These are phyloP conservation scores for Silurus meridionalis DNA, from an alignment of 2,113 vertebrate species.

Conservation along the genomic window DNA sequence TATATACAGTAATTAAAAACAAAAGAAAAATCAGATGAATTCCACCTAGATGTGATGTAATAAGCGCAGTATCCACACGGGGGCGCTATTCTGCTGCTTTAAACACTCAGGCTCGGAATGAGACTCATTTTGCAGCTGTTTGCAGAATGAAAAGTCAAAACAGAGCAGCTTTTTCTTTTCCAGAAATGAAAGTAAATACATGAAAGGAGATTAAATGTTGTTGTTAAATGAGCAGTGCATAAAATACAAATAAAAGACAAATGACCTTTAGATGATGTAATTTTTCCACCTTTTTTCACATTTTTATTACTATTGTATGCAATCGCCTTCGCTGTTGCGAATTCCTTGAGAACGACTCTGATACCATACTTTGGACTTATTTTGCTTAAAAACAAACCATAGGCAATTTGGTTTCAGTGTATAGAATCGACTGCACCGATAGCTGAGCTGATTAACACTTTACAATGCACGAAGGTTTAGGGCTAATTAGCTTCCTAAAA, in stretches of 20 bases:
- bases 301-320: neutral
- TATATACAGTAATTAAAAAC: neutral
- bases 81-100: constrained; percentile 59
- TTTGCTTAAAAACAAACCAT: neutral
- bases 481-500: too few relatives aligned
- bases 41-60: neutral
- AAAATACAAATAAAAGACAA: neutral
- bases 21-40: neutral
- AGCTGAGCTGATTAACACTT: too few relatives aligned
- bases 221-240: neutral
- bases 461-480: too few relatives aligned
- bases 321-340: too few relatives aligned
- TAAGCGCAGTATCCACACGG: neutral
- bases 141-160: neutral
- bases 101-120: constrained; percentile 63
- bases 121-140: neutral
- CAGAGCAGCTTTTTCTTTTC: too few relatives aligned
- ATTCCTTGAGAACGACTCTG: too few relatives aligned
- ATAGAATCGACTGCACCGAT: too few relatives aligned
- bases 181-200: neutral
- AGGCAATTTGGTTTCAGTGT: neutral
- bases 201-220: neutral
- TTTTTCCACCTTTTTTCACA: neutral
- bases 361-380: neutral
- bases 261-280: neutral